These are phyloP conservation scores for Papilio aristodemus DNA, from an alignment of 1,140 invertebrate genomes.

Conservation along the genomic window DNA sequence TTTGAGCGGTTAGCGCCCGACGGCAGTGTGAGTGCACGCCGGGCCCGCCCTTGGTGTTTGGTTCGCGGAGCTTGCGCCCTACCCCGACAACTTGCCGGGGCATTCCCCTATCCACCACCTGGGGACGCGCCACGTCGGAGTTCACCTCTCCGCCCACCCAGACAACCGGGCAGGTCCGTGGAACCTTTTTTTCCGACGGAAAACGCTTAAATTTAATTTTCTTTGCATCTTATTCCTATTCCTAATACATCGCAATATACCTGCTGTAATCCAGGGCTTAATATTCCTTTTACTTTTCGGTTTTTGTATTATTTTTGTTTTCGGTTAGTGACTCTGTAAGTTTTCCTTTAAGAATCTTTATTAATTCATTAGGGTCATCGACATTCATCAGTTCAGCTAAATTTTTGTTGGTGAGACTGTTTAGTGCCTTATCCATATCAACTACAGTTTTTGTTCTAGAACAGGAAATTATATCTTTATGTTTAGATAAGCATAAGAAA, in stretches of 20 bases:
- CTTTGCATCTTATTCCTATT: slow-evolving; percentile 31
- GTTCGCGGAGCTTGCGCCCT: too few relatives aligned
- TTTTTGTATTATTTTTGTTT: not conserved
- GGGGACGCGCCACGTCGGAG: too few relatives aligned
- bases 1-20: too few relatives aligned
- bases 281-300: slow-evolving; percentile 26
- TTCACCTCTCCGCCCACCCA: too few relatives aligned
- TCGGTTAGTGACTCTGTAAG: not conserved
- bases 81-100: too few relatives aligned
- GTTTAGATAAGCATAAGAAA: slow-evolving; percentile 26
- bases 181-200: too few relatives aligned
- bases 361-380: not conserved
- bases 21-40: too few relatives aligned
- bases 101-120: too few relatives aligned
- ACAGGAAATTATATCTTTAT: not conserved
- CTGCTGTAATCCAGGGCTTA: slow-evolving; percentile 25
- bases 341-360: not conserved
- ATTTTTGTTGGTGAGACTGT: not conserved
- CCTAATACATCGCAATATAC: slow-evolving; percentile 27
- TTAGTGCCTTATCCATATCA: not conserved
- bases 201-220: too few relatives aligned
- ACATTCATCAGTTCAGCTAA: not conserved
- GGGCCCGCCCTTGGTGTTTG: too few relatives aligned
- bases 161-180: too few relatives aligned
- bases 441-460: not conserved